Conservation (phyloP, 2,888 invertebrate species). For the Prostheceraeus crozeri region DNA sequence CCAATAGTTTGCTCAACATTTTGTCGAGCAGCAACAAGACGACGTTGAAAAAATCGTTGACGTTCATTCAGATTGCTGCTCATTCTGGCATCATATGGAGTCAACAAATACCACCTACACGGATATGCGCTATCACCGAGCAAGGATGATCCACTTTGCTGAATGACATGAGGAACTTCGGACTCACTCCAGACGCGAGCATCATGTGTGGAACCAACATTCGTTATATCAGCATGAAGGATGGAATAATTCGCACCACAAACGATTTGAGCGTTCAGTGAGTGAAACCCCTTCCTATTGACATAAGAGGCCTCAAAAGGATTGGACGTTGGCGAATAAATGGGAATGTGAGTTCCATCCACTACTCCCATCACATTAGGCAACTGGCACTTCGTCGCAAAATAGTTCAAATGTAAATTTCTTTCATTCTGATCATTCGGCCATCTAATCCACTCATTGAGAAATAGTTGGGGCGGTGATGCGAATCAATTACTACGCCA, state of each 20-base stretch:
- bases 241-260: conserved; percentile 39
- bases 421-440: no score
- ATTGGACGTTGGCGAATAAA: conserved; percentile 38
- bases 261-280: conserved; percentile 43
- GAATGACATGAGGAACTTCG: conserved; percentile 30
- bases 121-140: conserved; percentile 40
- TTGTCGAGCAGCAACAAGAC: background rate
- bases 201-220: conserved; percentile 43
- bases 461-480: no score
- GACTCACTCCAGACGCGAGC: conserved; percentile 38
- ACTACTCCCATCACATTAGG: conserved; percentile 43
- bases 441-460: no score
- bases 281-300: conserved; percentile 42
- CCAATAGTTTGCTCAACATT: conserved; percentile 7
- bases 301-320: conserved; percentile 39
- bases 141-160: background rate
- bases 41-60: conserved; percentile 4
- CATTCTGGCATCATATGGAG: conserved; percentile 29
- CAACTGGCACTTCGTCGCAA: conserved; percentile 32
- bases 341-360: conserved; percentile 43
- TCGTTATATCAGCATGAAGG: conserved; percentile 40
- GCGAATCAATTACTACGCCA: no score
- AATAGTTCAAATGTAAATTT: background rate
- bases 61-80: background rate
- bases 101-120: conserved; percentile 34